phyloP scores from a whole-genome alignment of 2,797 vertebrate species.

The Antennarius maculatus region DNA sequence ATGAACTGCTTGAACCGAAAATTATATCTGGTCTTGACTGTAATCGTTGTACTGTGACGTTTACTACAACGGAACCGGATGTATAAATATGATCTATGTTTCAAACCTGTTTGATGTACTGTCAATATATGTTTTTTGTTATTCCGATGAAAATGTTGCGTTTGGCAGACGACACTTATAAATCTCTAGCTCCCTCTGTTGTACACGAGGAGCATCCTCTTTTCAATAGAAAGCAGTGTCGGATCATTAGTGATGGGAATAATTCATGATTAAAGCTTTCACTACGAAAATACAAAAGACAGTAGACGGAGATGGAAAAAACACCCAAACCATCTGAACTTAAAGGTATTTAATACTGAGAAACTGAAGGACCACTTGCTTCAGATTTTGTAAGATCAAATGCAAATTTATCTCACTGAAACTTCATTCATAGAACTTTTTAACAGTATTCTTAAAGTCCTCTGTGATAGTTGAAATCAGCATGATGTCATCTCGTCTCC shows the following conservation, averaged over 20 bases:
- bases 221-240: no score
- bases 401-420: conserved; percentile 56
- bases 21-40: background rate
- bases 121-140: no score
- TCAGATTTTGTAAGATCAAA: conserved; percentile 60
- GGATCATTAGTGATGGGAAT: background rate
- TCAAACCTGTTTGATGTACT: background rate
- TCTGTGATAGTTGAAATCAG: conserved; percentile 13
- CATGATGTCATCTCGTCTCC: conserved; percentile 18
- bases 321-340: no score
- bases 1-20: background rate
- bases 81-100: background rate
- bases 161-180: conserved; percentile 10
- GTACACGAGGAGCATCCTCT: conserved; percentile 16
- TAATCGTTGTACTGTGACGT: background rate
- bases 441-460: conserved; percentile 15
- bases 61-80: accelerated
- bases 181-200: conserved; percentile 60
- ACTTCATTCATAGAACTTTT: conserved; percentile 27
- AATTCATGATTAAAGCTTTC: background rate
- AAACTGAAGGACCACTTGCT: conserved; percentile 1
- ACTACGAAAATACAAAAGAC: background rate
- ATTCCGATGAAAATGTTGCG: no score
- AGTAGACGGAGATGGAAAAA: no score
- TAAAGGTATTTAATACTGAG: background rate